phyloP scores from a whole-genome alignment of 2,797 vertebrate species.

The Apogon talboti region DNA sequence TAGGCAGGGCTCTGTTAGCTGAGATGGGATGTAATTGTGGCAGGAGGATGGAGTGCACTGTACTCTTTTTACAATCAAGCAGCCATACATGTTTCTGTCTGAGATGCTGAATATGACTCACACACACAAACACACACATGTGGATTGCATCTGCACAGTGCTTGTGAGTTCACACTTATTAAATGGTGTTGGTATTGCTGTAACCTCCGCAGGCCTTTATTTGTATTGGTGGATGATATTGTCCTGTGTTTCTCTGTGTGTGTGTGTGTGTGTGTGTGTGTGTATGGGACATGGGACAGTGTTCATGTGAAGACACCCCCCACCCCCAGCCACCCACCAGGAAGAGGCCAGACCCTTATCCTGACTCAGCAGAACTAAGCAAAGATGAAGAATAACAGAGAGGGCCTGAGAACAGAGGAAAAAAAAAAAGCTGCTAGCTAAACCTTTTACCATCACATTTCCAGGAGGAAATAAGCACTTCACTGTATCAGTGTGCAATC shows the following conservation, averaged over 20 bases:
- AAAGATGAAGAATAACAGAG: conserved; percentile 14
- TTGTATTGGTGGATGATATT: conserved; percentile 64
- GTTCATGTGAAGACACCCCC: conserved; percentile 7
- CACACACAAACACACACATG: conserved; percentile 28
- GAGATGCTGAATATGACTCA: too few species aligned
- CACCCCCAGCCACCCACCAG: conserved; percentile 18
- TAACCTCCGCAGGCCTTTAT: conserved; percentile 63
- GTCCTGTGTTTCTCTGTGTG: conserved; percentile 21
- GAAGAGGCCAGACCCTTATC: conserved; percentile 57
- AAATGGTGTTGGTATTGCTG: conserved; percentile 75
- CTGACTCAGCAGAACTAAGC: conserved; percentile 74
- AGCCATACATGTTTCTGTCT: conserved; percentile 33
- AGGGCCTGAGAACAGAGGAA: neutral
- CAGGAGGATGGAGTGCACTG: conserved; percentile 34
- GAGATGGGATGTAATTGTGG: conserved; percentile 49
- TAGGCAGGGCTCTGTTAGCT: conserved; percentile 37
- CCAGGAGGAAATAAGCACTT: conserved; percentile 62
- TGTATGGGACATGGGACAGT: conserved; percentile 4
- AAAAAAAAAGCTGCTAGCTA: conserved; percentile 20
- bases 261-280: conserved; percentile 5
- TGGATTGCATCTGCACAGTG: conserved; percentile 50
- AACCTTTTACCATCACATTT: conserved; percentile 61
- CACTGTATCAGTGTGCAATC: conserved; percentile 66
- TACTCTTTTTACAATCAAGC: conserved; percentile 34
- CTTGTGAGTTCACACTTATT: conserved; percentile 79